Conservation (phyloP, 2,113 vertebrate species). For the human region DNA sequence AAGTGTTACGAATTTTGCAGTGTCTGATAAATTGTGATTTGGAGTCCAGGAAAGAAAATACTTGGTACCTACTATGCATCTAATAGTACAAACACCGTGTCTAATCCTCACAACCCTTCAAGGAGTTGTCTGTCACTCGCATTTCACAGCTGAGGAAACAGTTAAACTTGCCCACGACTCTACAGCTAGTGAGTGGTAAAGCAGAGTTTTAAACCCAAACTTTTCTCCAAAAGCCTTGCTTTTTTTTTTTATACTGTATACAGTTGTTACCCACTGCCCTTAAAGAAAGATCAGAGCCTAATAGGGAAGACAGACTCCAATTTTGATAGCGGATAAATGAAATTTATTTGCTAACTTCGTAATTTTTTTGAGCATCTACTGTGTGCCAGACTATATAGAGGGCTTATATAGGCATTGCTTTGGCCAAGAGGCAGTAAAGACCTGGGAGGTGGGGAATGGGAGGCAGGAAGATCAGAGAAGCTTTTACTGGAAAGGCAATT, state of each 20-base stretch:
- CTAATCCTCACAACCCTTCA: background rate
- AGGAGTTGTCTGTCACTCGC: background rate
- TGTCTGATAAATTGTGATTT: background rate
- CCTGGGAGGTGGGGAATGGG: background rate
- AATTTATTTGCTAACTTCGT: background rate
- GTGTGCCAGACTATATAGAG: background rate
- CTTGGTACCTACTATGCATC: background rate
- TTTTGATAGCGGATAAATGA: background rate
- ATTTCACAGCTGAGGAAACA: background rate
- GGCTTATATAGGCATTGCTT: background rate
- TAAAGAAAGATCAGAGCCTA: background rate
- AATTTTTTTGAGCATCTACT: background rate
- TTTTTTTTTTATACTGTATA: background rate
- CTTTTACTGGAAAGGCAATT: background rate
- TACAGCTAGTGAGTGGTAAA: background rate
- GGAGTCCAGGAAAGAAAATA: background rate
- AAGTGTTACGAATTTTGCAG: background rate
- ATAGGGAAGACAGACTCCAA: background rate
- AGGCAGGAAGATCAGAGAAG: background rate
- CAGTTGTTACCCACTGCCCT: background rate
- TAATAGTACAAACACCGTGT: accelerated
- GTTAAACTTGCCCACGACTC: background rate
- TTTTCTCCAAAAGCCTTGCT: background rate
- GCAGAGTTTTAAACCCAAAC: background rate
- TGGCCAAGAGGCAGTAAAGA: background rate